These are phyloP conservation scores for Ailurus styani DNA, from an alignment of 2,113 vertebrate genomes.

Conservation along the genomic window DNA sequence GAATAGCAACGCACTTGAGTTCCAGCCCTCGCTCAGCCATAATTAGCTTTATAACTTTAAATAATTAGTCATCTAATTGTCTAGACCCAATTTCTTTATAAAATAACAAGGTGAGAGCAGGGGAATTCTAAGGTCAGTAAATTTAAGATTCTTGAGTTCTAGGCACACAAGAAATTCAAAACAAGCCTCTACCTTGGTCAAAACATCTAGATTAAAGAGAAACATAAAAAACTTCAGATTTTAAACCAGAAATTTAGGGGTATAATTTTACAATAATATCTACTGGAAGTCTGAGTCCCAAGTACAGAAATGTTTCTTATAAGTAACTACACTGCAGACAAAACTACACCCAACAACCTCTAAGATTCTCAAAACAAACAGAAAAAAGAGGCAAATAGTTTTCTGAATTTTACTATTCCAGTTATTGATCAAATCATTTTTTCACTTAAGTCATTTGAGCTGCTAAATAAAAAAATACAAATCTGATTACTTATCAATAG, in stretches of 20 bases:
- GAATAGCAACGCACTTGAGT: neutral
- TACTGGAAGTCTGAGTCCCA: neutral
- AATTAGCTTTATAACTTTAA: neutral
- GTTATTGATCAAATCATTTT: neutral
- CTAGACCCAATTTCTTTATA: neutral
- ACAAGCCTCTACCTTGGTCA: neutral
- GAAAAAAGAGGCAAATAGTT: neutral
- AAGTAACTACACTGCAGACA: neutral
- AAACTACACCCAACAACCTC: neutral
- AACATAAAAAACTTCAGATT: neutral
- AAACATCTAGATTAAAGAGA: neutral
- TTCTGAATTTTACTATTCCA: neutral
- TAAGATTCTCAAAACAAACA: neutral
- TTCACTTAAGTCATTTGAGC: neutral
- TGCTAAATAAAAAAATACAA: constrained; percentile 9
- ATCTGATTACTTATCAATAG: neutral
- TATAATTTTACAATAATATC: neutral
- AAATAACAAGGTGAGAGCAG: neutral
- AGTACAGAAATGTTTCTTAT: neutral
- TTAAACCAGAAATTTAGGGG: neutral
- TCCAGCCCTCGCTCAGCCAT: neutral
- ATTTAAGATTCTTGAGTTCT: neutral
- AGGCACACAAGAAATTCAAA: neutral
- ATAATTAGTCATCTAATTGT: neutral
- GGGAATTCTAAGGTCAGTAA: neutral